Percentiles rank a stretch among this genome's conserved stretches.
Evolutionary conservation across 2,797 vertebrate genomes (phyloP).

Genomic region (Lemur catta): DNA sequence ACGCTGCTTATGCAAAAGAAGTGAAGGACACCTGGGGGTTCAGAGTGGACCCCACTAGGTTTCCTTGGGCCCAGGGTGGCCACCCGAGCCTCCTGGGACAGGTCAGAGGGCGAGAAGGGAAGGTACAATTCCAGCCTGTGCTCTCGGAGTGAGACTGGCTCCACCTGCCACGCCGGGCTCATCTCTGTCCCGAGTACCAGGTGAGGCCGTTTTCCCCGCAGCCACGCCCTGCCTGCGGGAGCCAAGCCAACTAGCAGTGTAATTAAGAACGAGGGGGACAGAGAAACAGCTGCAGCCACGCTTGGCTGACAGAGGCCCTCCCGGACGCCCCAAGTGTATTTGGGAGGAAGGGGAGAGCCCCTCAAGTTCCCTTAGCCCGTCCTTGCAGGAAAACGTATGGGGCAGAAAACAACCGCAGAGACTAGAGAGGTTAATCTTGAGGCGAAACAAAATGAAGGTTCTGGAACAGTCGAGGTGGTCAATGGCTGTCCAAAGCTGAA

Average conservation of each 20-base stretch:
- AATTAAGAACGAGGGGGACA: not conserved
- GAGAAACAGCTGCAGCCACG: no score
- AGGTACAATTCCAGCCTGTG: no score
- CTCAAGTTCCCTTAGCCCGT: not conserved
- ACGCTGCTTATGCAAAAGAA: no score
- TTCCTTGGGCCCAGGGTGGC: no score
- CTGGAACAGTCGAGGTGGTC: not conserved
- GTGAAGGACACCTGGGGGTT: no score
- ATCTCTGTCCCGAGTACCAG: no score
- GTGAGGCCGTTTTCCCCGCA: not conserved
- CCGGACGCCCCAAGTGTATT: not conserved
- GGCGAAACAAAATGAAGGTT: not conserved
- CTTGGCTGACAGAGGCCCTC: no score
- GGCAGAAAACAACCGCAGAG: not conserved
- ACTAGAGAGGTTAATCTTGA: not conserved
- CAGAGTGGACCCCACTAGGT: no score
- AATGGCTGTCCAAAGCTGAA: not conserved
- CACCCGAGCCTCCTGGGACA: no score
- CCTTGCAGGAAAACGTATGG: not conserved
- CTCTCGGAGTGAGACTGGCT: accelerated
- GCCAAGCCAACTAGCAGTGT: no score
- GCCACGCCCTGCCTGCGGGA: not conserved
- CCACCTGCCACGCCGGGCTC: no score
- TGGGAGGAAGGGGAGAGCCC: not conserved
- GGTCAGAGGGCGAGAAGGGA: no score